Conservation (phyloP, 1,140 invertebrate species). For the Kradibia gibbosae region DNA sequence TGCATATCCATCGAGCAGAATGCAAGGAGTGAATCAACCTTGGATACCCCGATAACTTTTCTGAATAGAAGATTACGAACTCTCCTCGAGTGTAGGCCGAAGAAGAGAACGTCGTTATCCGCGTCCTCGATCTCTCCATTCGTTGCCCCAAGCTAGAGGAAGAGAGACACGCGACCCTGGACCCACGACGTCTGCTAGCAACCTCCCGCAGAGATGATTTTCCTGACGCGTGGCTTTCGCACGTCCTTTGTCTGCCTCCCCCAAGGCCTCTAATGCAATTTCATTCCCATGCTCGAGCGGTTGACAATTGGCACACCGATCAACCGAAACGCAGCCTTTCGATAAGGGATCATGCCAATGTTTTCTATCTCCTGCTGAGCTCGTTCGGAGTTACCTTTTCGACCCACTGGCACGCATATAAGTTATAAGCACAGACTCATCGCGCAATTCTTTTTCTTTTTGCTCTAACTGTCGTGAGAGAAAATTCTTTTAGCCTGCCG, state of each 20-base stretch:
- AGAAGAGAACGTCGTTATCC: conserved; percentile 39
- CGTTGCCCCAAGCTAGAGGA: not conserved
- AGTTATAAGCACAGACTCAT: not conserved
- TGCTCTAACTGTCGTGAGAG: too few relatives aligned
- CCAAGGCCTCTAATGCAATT: conserved; percentile 42
- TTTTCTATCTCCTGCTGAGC: not conserved
- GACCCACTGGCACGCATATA: not conserved
- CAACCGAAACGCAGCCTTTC: not conserved
- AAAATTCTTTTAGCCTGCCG: too few relatives aligned
- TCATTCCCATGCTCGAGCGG: conserved; percentile 29
- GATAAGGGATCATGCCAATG: conserved; percentile 19
- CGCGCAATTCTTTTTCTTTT: not conserved
- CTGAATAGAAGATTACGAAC: conserved; percentile 62
- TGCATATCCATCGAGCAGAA: conserved; percentile 58
- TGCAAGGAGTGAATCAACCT: conserved; percentile 62
- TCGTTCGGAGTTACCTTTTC: not conserved
- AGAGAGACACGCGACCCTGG: conserved; percentile 36
- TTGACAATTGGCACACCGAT: not conserved
- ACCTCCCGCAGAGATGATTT: conserved; percentile 48
- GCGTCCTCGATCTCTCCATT: not conserved
- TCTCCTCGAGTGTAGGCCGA: conserved; percentile 35
- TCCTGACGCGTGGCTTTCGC: conserved; percentile 32
- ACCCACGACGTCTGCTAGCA: not conserved
- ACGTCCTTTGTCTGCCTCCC: conserved; percentile 7
- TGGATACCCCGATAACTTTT: conserved; percentile 58